Conservation (phyloP, 1,140 invertebrate genomes). For the Drosophila obscura region DNA sequence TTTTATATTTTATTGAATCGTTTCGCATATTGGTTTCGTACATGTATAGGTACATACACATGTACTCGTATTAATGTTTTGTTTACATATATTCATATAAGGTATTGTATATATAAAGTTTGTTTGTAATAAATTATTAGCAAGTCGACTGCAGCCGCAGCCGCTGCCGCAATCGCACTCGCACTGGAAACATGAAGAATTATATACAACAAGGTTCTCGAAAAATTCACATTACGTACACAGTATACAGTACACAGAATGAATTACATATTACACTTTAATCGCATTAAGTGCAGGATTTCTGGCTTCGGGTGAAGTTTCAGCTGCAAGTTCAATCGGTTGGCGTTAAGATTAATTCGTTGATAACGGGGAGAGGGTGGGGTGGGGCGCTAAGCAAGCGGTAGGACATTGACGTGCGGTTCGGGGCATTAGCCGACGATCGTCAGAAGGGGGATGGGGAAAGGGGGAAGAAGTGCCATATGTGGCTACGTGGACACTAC, state of each 20-base stretch:
- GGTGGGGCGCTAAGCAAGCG: not conserved
- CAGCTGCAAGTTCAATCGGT: conserved; percentile 6
- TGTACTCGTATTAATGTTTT: conserved; percentile 6
- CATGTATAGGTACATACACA: conserved; percentile 15
- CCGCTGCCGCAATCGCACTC: conserved; percentile 3
- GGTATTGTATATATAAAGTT: conserved; percentile 41
- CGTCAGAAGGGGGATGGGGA: not conserved
- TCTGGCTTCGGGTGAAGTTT: conserved; percentile 18
- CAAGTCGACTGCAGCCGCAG: conserved; percentile 29
- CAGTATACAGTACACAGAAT: conserved; percentile 31
- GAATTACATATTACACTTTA: conserved; percentile 23
- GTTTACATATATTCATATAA: conserved; percentile 38
- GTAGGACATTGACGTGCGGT: not conserved
- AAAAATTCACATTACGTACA: conserved; percentile 10
- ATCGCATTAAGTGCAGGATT: conserved; percentile 59
- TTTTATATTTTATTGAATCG: conserved; percentile 59
- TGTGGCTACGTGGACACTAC: conserved; percentile 54
- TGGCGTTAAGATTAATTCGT: conserved; percentile 66
- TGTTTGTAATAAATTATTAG: conserved; percentile 73
- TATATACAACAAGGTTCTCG: conserved; percentile 67
- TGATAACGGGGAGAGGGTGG: conserved; percentile 30
- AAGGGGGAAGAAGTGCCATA: not conserved
- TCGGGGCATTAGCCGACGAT: not conserved
- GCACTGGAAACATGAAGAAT: conserved; percentile 65
- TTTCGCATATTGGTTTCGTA: conserved; percentile 58